Conservation (phyloP, 2,888 invertebrate genomes). For the Mesorhabditis spiculigera region DNA sequence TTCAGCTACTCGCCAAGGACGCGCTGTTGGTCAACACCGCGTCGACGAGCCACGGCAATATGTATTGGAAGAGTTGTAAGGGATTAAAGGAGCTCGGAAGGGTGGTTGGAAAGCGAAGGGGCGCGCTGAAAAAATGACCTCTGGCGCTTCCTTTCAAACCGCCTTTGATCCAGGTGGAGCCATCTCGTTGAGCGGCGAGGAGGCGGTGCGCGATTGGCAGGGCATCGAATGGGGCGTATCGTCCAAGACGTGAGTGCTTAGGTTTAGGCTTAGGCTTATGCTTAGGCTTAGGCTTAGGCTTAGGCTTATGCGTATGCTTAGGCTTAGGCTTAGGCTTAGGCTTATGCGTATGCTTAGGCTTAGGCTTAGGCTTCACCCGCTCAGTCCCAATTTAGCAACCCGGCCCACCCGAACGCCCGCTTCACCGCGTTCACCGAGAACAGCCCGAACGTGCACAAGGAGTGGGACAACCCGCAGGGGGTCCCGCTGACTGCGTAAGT, state of each 20-base stretch:
- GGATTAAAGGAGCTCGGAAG: constrained; percentile 63
- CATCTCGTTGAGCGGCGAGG: constrained; percentile 7
- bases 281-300: too few species aligned
- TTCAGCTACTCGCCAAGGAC: constrained; percentile 81
- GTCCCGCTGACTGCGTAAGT: constrained; percentile 82
- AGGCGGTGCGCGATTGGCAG: constrained; percentile 17
- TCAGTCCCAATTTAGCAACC: constrained; percentile 52
- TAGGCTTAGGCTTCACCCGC: neutral
- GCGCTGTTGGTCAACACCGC: constrained; percentile 96
- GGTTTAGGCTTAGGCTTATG: too few species aligned
- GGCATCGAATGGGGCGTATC: constrained; percentile 17
- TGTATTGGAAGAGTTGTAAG: constrained; percentile 95
- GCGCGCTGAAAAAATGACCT: too few species aligned
- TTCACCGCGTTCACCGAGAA: constrained; percentile 90
- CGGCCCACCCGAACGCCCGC: constrained; percentile 93
- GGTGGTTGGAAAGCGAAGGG: too few species aligned
- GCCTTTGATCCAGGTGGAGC: neutral
- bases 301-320: too few species aligned
- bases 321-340: neutral
- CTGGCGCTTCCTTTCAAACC: neutral
- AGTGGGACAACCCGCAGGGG: constrained; percentile 78
- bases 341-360: too few species aligned
- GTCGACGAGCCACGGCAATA: constrained; percentile 85
- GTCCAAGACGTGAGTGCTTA: too few species aligned
- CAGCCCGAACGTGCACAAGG: constrained; percentile 84